phyloP scores from a whole-genome alignment of 2,113 vertebrate genomes.

The Gymnogyps californianus region DNA sequence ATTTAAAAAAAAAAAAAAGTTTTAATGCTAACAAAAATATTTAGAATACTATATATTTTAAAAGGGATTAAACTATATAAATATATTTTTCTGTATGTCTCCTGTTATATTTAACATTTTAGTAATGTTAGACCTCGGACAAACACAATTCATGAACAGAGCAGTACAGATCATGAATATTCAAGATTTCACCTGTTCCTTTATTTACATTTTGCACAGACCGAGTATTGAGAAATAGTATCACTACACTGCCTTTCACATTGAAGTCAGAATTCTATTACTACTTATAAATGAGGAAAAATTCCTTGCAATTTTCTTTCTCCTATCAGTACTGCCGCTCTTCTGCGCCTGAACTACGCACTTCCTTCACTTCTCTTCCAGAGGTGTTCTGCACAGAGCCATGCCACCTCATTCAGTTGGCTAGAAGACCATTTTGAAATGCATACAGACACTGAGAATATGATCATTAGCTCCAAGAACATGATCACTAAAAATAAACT shows the following conservation, averaged over 20 bases:
- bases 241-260: background rate
- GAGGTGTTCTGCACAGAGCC: background rate
- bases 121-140: background rate
- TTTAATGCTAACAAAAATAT: background rate
- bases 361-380: background rate
- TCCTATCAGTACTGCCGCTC: background rate
- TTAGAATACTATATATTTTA: background rate
- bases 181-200: background rate
- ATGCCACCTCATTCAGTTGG: background rate
- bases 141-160: background rate
- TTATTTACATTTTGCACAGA: background rate
- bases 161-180: background rate
- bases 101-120: background rate
- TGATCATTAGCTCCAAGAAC: background rate
- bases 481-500: background rate
- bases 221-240: background rate
- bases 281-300: background rate
- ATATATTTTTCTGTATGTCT: background rate
- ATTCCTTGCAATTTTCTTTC: background rate
- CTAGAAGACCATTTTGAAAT: background rate
- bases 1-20: background rate
- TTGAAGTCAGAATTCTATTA: background rate
- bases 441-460: background rate
- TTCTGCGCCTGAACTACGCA: background rate
- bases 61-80: background rate